Base-by-base conservation (phyloP, 2,797 vertebrate species). In the Emys orbicularis region DNA sequence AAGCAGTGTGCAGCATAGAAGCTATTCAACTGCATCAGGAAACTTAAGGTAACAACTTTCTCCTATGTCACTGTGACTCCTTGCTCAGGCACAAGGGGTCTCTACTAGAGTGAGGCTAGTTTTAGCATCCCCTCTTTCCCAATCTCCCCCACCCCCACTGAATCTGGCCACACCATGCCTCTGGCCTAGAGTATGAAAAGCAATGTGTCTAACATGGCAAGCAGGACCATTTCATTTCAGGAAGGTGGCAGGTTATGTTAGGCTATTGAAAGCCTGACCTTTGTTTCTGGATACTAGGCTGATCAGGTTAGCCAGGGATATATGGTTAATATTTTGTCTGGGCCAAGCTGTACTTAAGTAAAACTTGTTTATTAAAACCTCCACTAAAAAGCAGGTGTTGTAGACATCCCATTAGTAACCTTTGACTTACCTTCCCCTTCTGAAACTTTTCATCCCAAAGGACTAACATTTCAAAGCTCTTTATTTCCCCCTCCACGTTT, bases 341-440 rank as follows among this genome's bases (percentile, higher is more conserved):
- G 76, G 72, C 83, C 65, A 92, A 92, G 56, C 86, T 92, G 92
- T 82, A 90, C 77, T 89, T 94, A 95, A 95, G 90, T 94, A 86
- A 90, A 95, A 88, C 81, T 89, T 96, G 94, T 97, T 97, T 97
- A 96, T 95, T 65, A 91, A 95, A 98, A 97, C 81, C 56, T 93
- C 85, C 86, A 15, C 93, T 95, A 96, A 96, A 72, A 97, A 96
- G 90, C 89, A 97, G 96, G 96, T 96, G 93, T 90, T 96, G 87
- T 80, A 89, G 96, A 97, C 86, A 84, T 91, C 94, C 92, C 95
- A 97, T 97, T 92, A 97, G 91, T 95, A 97, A 97, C 96, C 95
- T 97, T 93, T 97, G 95, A 97, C 93, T 97, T 96, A 97, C 94
- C 95, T 96, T 94, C 95, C 84, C 77, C 90, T 94, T 91, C 50